Base-by-base conservation (phyloP, 2,888 invertebrate species). In the Drosophila emarginata region DNA sequence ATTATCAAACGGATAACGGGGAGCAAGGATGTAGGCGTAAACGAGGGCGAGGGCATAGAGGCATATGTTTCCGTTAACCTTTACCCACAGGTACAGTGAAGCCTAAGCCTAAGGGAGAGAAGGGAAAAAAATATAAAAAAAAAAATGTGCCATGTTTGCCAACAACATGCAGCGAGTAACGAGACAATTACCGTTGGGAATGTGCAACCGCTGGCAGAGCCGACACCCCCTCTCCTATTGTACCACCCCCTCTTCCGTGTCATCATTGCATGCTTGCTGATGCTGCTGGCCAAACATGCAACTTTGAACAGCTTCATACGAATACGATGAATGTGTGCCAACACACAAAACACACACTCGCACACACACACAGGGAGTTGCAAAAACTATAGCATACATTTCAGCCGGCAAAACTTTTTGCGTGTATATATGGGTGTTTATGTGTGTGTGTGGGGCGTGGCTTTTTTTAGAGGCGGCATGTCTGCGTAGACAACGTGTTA, bases 401-500 rank as follows among this genome's bases (percentile, higher is more conserved):
- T 67, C 82, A 81, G 72, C 50, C 71, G 28, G 66, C 64, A 80
- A 83, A 75, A 75, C 59, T 76, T 80, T 58, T 54, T 50, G 18
- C 62, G 6, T 36, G 39, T 57, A 58, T 59, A n/a, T n/a, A n/a
- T n/a, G n/a, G n/a, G 52, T 53, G 54, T 18, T 52, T 52, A 61
- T 73, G 54, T 56, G 50, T 65, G 66, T 66, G 61, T 65, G 59
- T 61, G 67, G 50, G 61, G 77, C 52, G 74, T 64, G 82, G 69
- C 70, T 53, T 54, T 57, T 61, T 53, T 61, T 76, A 50, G 14
- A 67, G 77, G 82, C 77, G 77, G 77, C 75, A 76, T 78, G 81
- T 72, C 88, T 88, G 85, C 87, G 85, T 87, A 87, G 87, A 87
- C 88, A 87, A 84, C 81, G 84, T 88, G 84, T 88, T 88, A 84